Conservation (phyloP, 2,113 vertebrate genomes). For the Microtus richardsoni region DNA sequence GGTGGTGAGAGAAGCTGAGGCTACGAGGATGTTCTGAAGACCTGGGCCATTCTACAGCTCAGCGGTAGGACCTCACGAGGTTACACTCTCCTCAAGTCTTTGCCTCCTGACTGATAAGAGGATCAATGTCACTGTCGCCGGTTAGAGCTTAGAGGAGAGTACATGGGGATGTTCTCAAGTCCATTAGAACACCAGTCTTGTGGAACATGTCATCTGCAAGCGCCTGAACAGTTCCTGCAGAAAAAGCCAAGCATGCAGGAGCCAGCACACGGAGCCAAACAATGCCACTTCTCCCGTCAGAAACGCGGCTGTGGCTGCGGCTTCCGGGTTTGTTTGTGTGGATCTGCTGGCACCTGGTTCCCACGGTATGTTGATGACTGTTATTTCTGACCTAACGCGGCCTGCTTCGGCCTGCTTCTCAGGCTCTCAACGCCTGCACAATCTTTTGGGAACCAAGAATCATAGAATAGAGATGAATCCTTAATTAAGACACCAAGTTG, state of each 20-base stretch:
- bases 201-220: neutral
- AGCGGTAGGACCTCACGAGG: rapidly evolving
- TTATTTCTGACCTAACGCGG: slow-evolving; percentile 15
- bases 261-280: neutral
- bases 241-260: neutral
- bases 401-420: neutral
- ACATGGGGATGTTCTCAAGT: neutral
- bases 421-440: neutral
- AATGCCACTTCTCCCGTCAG: neutral
- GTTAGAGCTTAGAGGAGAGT: neutral
- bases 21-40: rapidly evolving
- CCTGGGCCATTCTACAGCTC: rapidly evolving
- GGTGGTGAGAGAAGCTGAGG: neutral
- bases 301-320: neutral
- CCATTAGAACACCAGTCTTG: too few relatives aligned
- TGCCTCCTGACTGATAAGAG: neutral
- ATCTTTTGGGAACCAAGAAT: neutral
- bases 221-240: too few relatives aligned
- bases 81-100: neutral
- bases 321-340: neutral
- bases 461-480: neutral
- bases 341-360: neutral
- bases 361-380: neutral
- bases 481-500: slow-evolving; percentile 36
- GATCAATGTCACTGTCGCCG: rapidly evolving